phyloP scores from a whole-genome alignment of 1,140 invertebrate species.

The Oncopeltus fasciatus region DNA sequence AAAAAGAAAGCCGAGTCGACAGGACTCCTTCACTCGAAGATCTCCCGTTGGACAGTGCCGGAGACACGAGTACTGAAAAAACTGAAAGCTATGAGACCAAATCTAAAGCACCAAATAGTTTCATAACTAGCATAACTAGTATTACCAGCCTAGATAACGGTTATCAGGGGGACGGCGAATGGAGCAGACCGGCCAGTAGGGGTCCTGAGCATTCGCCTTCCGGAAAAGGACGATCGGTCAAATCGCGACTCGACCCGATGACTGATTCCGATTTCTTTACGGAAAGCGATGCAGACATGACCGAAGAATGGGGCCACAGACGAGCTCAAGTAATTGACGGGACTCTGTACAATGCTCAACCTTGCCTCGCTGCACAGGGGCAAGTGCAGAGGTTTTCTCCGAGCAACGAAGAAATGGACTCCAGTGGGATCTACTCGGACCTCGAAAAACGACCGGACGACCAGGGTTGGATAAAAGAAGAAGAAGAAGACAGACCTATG shows the following conservation, averaged over 20 bases:
- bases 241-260: conserved; percentile 48
- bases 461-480: conserved; percentile 14
- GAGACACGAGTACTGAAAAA: conserved; percentile 37
- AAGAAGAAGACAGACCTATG: conserved; percentile 19
- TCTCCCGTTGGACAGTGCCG: conserved; percentile 54
- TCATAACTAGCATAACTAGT: conserved; percentile 68
- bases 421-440: conserved; percentile 70
- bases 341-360: conserved; percentile 42
- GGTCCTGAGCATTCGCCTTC: conserved; percentile 27
- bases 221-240: conserved; percentile 19
- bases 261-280: conserved; percentile 80
- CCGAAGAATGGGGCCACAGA: conserved; percentile 55
- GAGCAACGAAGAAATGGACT: conserved; percentile 59
- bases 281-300: conserved; percentile 66
- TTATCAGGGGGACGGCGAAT: conserved; percentile 70
- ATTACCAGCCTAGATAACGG: conserved; percentile 72
- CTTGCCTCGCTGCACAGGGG: conserved; percentile 24
- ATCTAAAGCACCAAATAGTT: conserved; percentile 38
- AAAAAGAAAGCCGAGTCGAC: conserved; percentile 34
- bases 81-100: conserved; percentile 15
- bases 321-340: conserved; percentile 68
- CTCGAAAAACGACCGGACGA: conserved; percentile 43
- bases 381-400: conserved; percentile 34
- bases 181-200: conserved; percentile 50
- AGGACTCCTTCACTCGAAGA: conserved; percentile 69